These are phyloP conservation scores for Acanthisitta chloris DNA, from an alignment of 2,113 vertebrate genomes.

Conservation along the genomic window DNA sequence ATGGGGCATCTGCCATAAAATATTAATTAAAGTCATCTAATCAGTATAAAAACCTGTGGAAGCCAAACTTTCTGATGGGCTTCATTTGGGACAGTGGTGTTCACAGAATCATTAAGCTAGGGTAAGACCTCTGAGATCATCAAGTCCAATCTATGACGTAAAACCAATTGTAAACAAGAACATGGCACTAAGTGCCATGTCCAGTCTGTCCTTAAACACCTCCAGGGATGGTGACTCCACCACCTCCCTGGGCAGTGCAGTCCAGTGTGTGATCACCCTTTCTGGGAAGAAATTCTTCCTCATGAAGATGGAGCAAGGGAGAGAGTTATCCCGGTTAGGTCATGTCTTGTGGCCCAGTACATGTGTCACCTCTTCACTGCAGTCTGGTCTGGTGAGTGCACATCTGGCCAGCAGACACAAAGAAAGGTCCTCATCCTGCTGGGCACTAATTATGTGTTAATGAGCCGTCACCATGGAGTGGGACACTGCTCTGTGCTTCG, in stretches of 20 bases:
- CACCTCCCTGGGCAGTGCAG: too few relatives aligned
- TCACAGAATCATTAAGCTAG: too few relatives aligned
- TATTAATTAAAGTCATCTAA: not conserved
- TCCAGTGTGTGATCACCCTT: too few relatives aligned
- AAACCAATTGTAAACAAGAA: too few relatives aligned
- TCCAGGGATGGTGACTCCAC: too few relatives aligned
- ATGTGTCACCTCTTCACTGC: rapidly evolving
- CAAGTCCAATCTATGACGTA: too few relatives aligned
- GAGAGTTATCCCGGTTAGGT: not conserved
- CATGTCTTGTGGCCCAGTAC: rapidly evolving
- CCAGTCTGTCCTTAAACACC: too few relatives aligned
- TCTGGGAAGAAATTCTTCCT: too few relatives aligned
- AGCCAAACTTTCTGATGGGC: not conserved
- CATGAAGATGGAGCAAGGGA: not conserved
- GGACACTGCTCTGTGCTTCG: not conserved
- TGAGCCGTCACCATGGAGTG: rapidly evolving
- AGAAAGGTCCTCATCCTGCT: rapidly evolving
- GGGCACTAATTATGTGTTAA: not conserved
- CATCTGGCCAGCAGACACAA: not conserved
- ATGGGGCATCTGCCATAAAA: not conserved
- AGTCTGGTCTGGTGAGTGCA: not conserved
- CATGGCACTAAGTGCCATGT: too few relatives aligned
- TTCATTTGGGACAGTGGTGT: not conserved
- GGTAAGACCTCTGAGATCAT: too few relatives aligned
- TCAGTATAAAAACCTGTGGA: not conserved